Evolutionary conservation across 2,113 vertebrate genomes (phyloP), one percentile per base, ranked within the genome.

Genomic region (Sander vitreus): DNA sequence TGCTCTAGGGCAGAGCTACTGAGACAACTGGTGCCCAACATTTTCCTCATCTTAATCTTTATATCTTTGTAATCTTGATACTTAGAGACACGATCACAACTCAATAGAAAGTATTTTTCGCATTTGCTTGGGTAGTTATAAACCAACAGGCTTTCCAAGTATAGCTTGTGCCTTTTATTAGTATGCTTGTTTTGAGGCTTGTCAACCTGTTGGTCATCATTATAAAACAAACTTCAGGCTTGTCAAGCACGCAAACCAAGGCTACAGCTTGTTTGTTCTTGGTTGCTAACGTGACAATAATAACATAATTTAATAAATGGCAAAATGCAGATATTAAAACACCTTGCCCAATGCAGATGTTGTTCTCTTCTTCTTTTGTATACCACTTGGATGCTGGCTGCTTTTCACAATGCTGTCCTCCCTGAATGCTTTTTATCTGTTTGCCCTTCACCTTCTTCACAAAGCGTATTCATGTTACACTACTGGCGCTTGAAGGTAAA

Each of bases 371-470:
- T 64, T 53, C n/a, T n/a, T n/a, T n/a, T n/a, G n/a, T n/a, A n/a
- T n/a, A 58, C 62, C 70, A 59, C 72, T 48, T 78, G 63, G 59
- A 57, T 2, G 2, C 48, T 71, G 72, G 69, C 55, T 80, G 23
- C 6, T 48, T 63, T 72, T 80, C 33, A 47, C 27, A 62, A 55
- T n/a, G 8, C 19, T 21, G 43, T 65, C 78, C 65, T 65, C 43
- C 50, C 19, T 51, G 9, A 39, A 12, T 69, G 33, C 72, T 73
- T 25, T 80, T 71, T 70, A 73, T 75, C 65, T 27, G 43, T 82
- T 64, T 74, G 67, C 73, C 80, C 77, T 85, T 84, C 76, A 76
- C 77, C 67, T 76, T 86, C 45, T 60, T 55, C 36, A 62, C 45
- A 36, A 45, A 51, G 39, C 12, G n/a, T 16, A 16, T 21, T 39